A percentile compares a stretch with the other conserved stretches of the same genome.
Evolutionary conservation across 2,888 invertebrate genomes (phyloP).

Genomic region (Tricholauxania praeusta): DNA sequence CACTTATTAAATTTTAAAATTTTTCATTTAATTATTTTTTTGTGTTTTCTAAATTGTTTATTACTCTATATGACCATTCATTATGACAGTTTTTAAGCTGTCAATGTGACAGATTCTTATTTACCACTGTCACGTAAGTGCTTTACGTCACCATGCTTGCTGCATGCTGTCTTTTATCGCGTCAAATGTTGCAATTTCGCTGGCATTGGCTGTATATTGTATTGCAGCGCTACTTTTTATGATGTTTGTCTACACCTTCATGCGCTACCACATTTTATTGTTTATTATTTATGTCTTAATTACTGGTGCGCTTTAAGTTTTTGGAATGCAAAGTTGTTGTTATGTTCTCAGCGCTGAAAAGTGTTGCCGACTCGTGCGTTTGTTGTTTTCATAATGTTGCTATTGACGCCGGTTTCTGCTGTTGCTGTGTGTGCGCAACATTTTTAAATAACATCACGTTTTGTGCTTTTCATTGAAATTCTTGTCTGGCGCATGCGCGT

Average conservation of each 20-base stretch:
- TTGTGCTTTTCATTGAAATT: constrained; percentile 45
- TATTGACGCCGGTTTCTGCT: constrained; percentile 21
- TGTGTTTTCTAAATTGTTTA: background rate
- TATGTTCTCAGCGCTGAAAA: background rate
- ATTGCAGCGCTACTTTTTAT: too few species aligned
- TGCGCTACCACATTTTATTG: background rate
- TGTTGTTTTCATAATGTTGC: background rate
- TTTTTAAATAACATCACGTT: constrained; percentile 28
- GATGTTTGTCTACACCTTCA: background rate
- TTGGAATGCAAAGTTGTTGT: background rate
- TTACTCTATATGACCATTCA: background rate
- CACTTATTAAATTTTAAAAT: too few species aligned
- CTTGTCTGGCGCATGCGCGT: constrained; percentile 47
- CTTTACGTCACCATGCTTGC: too few species aligned
- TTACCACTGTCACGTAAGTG: background rate
- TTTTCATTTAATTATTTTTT: too few species aligned
- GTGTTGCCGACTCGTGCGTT: constrained; percentile 1
- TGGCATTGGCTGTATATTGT: too few species aligned
- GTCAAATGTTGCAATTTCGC: too few species aligned
- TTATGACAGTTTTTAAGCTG: background rate
- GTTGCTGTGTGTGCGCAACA: constrained; percentile 19
- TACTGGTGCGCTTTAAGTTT: background rate
- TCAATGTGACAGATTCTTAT: constrained; percentile 4
- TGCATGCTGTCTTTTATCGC: too few species aligned
- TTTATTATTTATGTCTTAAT: constrained; percentile 18